phyloP scores from a whole-genome alignment of 2,888 invertebrate genomes.

The Leptopilina drosophilae region DNA sequence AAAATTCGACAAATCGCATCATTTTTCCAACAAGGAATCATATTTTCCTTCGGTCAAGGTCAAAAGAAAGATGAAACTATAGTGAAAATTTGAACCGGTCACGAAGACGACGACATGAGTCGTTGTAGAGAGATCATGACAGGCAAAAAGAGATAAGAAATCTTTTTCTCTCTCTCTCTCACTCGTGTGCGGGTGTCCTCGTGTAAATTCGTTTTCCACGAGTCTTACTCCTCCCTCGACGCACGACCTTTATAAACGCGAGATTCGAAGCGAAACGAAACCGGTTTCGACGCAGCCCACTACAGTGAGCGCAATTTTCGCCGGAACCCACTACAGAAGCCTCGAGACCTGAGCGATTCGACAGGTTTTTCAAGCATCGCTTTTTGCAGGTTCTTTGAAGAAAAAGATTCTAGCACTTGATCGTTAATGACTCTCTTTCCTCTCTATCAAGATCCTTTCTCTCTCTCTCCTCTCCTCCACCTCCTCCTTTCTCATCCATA shows the following conservation, averaged over 20 bases:
- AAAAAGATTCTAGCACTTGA: conserved; percentile 31
- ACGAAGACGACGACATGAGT: conserved; percentile 17
- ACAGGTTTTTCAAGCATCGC: conserved; percentile 38
- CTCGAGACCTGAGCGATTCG: conserved; percentile 37
- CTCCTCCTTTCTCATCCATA: not conserved
- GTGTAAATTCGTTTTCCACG: conserved; percentile 70
- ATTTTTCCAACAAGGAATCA: too few species aligned
- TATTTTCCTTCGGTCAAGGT: too few species aligned
- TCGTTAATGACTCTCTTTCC: conserved; percentile 38
- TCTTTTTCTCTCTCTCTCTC: not conserved
- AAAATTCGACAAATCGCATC: too few species aligned
- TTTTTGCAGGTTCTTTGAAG: conserved; percentile 29
- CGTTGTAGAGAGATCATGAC: conserved; percentile 46
- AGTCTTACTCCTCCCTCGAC: conserved; percentile 66
- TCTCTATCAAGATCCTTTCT: conserved; percentile 16
- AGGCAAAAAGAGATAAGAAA: conserved; percentile 43
- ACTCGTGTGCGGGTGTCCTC: conserved; percentile 66
- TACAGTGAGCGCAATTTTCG: conserved; percentile 49
- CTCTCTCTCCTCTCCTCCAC: not conserved
- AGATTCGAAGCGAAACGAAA: conserved; percentile 71
- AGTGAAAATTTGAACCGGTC: not conserved
- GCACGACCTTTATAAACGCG: conserved; percentile 71
- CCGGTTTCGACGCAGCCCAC: conserved; percentile 69
- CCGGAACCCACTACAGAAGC: conserved; percentile 35
- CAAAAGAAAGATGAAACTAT: too few species aligned